Conservation (phyloP, 2,797 vertebrate species). For the Peromyscus eremicus region DNA sequence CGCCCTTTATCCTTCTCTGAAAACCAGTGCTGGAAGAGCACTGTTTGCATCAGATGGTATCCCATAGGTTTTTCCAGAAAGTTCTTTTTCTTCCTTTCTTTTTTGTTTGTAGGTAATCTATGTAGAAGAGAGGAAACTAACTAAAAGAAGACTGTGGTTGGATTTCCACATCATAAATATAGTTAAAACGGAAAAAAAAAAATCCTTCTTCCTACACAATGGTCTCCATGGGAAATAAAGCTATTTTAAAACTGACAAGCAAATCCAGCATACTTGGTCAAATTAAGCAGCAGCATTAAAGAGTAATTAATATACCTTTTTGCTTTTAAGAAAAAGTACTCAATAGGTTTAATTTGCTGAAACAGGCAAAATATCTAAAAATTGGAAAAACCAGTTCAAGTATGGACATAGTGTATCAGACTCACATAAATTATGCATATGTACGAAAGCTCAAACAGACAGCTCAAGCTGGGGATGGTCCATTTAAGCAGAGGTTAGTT, state of each 20-base stretch:
- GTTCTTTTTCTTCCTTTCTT: constrained; percentile 19
- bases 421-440: constrained; percentile 94
- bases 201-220: not conserved
- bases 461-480: constrained; percentile 86
- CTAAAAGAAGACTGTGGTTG: constrained; percentile 65
- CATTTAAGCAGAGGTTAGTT: constrained; percentile 79
- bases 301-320: constrained; percentile 68
- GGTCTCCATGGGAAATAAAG: constrained; percentile 80
- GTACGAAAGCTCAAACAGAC: constrained; percentile 92
- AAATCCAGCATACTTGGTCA: constrained; percentile 80
- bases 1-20: not conserved
- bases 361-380: constrained; percentile 68
- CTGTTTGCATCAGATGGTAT: constrained; percentile 81
- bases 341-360: constrained; percentile 84
- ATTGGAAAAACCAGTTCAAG: constrained; percentile 87
- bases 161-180: constrained; percentile 53
- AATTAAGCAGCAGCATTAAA: constrained; percentile 86
- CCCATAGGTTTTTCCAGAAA: constrained; percentile 63
- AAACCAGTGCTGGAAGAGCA: constrained; percentile 57
- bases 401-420: constrained; percentile 93
- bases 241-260: constrained; percentile 82
- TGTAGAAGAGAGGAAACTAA: constrained; percentile 16
- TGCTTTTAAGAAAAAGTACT: constrained; percentile 79
- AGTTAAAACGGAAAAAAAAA: constrained; percentile 60
- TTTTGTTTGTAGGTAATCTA: constrained; percentile 49